Percentiles rank a stretch among this genome's conserved stretches.
phyloP scores from a whole-genome alignment of 2,797 vertebrate genomes.

The Melanitta fusca region DNA sequence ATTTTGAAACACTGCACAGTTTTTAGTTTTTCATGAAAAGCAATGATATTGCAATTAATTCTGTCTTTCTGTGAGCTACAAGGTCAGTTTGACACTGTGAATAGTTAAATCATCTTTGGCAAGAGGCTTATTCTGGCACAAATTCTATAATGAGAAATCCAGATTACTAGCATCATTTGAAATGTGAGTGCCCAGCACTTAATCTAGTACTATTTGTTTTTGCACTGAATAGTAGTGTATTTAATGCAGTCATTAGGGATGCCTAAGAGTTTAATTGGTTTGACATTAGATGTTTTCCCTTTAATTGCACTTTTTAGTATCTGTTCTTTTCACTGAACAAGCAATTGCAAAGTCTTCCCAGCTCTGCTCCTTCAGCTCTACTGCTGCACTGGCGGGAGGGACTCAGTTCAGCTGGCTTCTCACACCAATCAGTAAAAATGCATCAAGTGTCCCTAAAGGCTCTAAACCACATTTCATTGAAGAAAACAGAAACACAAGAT shows the following conservation, averaged over 20 bases:
- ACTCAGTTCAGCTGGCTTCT: conserved; percentile 25
- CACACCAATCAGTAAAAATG: conserved; percentile 30
- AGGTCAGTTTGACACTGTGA: conserved; percentile 77
- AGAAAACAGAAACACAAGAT: conserved; percentile 53
- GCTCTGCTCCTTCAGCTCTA: background rate
- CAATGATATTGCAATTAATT: conserved; percentile 50
- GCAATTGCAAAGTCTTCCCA: background rate
- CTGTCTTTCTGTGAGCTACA: conserved; percentile 34
- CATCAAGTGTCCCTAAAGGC: conserved; percentile 32
- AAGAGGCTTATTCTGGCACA: conserved; percentile 79
- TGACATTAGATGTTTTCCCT: conserved; percentile 49
- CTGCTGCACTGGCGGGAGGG: background rate
- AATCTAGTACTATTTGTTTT: conserved; percentile 76
- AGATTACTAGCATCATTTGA: conserved; percentile 85
- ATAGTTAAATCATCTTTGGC: conserved; percentile 84
- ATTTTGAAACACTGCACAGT: conserved; percentile 9
- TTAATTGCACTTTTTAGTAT: conserved; percentile 47
- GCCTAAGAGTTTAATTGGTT: conserved; percentile 58
- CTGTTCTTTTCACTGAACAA: conserved; percentile 55
- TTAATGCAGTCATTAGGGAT: conserved; percentile 68
- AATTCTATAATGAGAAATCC: conserved; percentile 87
- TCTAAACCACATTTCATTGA: conserved; percentile 58
- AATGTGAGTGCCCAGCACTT: conserved; percentile 82
- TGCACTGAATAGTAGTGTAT: conserved; percentile 65
- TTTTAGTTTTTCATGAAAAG: conserved; percentile 57